phyloP scores from a whole-genome alignment of 2,113 vertebrate genomes.

The Triplophysa siluroides region DNA sequence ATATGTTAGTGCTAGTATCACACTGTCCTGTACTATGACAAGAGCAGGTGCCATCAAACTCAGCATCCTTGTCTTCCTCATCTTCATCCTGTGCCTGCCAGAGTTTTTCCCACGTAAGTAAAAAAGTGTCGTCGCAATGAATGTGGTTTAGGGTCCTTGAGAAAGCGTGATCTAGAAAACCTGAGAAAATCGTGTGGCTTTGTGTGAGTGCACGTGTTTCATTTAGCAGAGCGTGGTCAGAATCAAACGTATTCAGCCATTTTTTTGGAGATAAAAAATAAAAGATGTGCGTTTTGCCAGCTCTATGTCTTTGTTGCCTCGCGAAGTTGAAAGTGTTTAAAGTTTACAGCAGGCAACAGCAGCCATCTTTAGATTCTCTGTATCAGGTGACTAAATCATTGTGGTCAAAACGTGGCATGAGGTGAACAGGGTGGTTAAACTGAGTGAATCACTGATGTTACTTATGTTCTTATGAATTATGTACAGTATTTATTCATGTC shows the following conservation, averaged over 20 bases:
- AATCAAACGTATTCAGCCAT: background rate
- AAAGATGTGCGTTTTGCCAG: conserved; percentile 4
- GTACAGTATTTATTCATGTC: no score
- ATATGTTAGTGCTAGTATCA: conserved; percentile 27
- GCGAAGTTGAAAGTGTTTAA: background rate
- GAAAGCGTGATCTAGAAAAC: background rate
- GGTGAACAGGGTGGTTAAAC: background rate
- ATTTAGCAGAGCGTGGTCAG: background rate
- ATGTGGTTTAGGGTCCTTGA: background rate
- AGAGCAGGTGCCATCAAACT: conserved; percentile 76
- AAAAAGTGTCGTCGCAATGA: background rate
- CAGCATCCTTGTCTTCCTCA: conserved; percentile 72
- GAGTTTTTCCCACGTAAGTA: conserved; percentile 79
- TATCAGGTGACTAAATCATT: no score
- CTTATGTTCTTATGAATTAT: no score
- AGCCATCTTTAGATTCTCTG: no score
- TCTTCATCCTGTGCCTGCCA: conserved; percentile 84
- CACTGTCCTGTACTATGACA: conserved; percentile 72
- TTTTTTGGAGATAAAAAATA: background rate
- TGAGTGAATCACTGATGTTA: no score
- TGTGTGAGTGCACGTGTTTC: background rate
- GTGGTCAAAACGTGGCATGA: background rate
- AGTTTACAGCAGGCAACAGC: background rate
- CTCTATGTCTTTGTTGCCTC: background rate
- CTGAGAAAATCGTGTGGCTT: background rate